Conservation (phyloP, 2,113 vertebrate genomes). For the Hippoglossus stenolepis region DNA sequence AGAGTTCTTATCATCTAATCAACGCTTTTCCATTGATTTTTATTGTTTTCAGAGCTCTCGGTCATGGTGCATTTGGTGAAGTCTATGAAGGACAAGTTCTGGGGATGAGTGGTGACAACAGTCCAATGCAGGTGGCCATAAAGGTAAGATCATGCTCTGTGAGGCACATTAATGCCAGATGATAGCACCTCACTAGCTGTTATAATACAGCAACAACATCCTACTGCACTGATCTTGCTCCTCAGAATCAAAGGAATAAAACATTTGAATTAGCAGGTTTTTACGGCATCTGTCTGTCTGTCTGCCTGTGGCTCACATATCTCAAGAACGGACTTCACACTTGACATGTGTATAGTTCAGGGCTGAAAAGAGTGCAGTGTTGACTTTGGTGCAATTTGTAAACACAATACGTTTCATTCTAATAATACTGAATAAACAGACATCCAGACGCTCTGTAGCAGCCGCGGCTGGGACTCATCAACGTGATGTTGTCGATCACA, state of each 20-base stretch:
- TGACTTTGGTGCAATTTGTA: too few relatives aligned
- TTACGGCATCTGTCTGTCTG: too few relatives aligned
- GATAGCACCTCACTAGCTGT: background rate
- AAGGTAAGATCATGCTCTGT: conserved; percentile 85
- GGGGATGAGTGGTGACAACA: conserved; percentile 87
- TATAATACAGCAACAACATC: conserved; percentile 8
- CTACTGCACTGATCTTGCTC: background rate
- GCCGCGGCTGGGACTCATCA: too few relatives aligned
- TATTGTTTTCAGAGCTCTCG: conserved; percentile 85
- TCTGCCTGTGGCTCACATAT: too few relatives aligned
- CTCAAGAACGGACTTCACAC: too few relatives aligned
- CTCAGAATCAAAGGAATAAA: conserved; percentile 21
- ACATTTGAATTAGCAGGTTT: background rate
- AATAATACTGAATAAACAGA: too few relatives aligned
- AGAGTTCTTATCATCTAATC: background rate
- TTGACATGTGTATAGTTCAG: too few relatives aligned
- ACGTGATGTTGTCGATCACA: too few relatives aligned
- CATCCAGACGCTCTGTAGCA: too few relatives aligned
- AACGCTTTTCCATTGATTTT: background rate
- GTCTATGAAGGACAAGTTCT: conserved; percentile 91
- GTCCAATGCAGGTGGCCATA: conserved; percentile 89
- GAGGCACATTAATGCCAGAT: background rate
- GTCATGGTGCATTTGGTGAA: conserved; percentile 92
- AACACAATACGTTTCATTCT: too few relatives aligned
- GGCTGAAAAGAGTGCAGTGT: too few relatives aligned